Conservation (phyloP, 2,797 vertebrate species). For the Rhyacichthys aspro region DNA sequence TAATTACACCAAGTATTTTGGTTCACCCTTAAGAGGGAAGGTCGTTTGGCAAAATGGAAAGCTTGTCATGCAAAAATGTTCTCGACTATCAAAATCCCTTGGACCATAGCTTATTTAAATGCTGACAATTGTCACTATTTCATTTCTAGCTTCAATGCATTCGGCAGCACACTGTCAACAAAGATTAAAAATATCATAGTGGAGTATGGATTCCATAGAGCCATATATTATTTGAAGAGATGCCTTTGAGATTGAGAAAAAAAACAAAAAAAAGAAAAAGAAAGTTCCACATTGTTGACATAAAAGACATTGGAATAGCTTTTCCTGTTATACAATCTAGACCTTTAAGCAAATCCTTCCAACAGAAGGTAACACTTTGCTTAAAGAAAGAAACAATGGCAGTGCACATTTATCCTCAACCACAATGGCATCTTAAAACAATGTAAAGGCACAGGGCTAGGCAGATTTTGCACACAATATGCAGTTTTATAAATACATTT, state of each 20-base stretch:
- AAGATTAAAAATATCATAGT: conserved; percentile 32
- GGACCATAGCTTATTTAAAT: conserved; percentile 57
- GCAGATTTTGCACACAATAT: conserved; percentile 18
- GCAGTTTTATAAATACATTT: conserved; percentile 36
- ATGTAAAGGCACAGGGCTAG: neutral
- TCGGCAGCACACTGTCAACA: conserved; percentile 54
- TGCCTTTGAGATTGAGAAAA: conserved; percentile 48
- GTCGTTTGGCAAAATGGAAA: conserved; percentile 60
- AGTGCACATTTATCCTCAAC: conserved; percentile 6
- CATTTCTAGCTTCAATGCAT: conserved; percentile 59
- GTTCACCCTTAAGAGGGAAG: conserved; percentile 50
- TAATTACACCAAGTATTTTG: conserved; percentile 65
- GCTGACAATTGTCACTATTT: conserved; percentile 48
- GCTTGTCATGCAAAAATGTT: conserved; percentile 56
- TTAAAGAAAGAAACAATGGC: conserved; percentile 33
- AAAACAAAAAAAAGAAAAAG: conserved; percentile 13
- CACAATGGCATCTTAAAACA: conserved; percentile 14
- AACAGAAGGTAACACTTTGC: conserved; percentile 33
- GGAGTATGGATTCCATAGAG: conserved; percentile 31
- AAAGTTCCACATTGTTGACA: conserved; percentile 37
- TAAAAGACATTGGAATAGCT: conserved; percentile 33
- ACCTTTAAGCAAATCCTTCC: conserved; percentile 36
- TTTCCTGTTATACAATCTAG: conserved; percentile 17
- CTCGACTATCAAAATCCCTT: conserved; percentile 45
- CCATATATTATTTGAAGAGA: conserved; percentile 30